A percentile compares a stretch with the other conserved stretches of the same genome.
Conservation (phyloP, 2,113 vertebrate genomes). For the Indri indri region DNA sequence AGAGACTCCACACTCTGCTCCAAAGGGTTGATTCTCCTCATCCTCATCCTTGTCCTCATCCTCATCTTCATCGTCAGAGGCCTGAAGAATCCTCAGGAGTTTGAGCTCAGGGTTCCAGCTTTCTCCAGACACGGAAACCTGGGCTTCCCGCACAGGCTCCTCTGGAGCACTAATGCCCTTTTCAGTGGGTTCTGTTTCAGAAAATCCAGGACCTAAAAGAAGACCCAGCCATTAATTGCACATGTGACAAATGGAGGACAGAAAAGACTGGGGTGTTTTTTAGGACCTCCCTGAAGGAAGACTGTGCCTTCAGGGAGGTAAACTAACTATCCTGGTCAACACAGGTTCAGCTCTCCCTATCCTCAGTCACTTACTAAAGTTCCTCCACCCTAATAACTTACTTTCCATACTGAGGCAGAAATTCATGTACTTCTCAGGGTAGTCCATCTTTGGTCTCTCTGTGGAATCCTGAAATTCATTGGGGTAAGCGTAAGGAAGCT, state of each 20-base stretch:
- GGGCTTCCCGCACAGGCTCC: background rate
- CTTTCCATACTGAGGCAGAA: background rate
- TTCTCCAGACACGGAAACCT: rapidly evolving
- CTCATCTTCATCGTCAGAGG: background rate
- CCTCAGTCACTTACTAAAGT: background rate
- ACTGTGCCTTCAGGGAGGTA: background rate
- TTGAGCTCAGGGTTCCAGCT: slow-evolving; percentile 41
- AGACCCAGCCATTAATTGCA: background rate
- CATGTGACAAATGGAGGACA: background rate
- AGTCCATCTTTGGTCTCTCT: background rate
- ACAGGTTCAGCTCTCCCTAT: background rate
- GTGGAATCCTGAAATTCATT: slow-evolving; percentile 43
- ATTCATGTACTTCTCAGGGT: background rate
- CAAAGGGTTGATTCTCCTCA: background rate
- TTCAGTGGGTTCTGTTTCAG: background rate
- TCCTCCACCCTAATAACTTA: slow-evolving; percentile 4
- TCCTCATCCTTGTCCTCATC: background rate
- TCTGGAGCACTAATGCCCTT: background rate
- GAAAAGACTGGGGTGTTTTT: background rate
- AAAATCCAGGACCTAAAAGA: slow-evolving; percentile 21
- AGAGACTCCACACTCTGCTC: background rate
- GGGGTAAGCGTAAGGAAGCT: background rate
- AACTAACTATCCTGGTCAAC: background rate
- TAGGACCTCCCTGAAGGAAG: background rate
- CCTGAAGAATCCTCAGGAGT: slow-evolving; percentile 58